Evolutionary conservation across 2,113 vertebrate species (phyloP), one percentile per base, ranked within the genome.

Genomic region (Lethenteron reissneri): DNA sequence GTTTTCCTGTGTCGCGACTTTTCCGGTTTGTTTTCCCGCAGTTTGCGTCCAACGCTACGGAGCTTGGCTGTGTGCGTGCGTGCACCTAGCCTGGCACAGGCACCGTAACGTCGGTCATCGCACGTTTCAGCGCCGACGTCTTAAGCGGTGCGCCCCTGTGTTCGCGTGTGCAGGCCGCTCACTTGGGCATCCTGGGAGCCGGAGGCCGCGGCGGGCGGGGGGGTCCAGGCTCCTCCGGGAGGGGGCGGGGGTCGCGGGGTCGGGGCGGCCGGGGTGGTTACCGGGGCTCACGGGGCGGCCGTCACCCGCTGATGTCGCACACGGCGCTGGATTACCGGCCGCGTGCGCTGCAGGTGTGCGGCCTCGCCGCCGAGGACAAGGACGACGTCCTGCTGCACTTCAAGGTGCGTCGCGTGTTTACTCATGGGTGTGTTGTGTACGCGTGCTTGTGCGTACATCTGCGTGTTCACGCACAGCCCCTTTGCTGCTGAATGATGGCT

Each of bases 321-420:
- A 99, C 97, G 92, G 86, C 88, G 76, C 90, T 99, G 11, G 94
- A 99, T 77, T 92, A 97, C 73, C 83, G 94, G 12, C 90, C 94
- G 75, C 84, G 89, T 78, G 84, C 92, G 1, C 81, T 99, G 56
- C 77, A 85, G 8, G 88, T 94, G 12, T 77, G 87, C 59, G 90
- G 88, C 60, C 87, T 97, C 69, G 75, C 82, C 2, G 86, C 89
- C 68, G 91, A 94, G 75, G 94, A 99, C 56, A 97, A 95, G 71
- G 94, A 96, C 57, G 94, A 97, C 74, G 80, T 99, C 56, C 79
- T 87, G 81, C 89, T 87, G 12, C 94, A 97, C 81, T 99, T 96
- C 79, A 82, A 90, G 82, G 94, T 99, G 78, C 85, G 12, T 10
- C 21, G 21, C 21, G 21, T 21, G 25, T 41, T 41, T 41, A 41